A percentile compares a stretch with the other conserved stretches of the same genome.
phyloP scores from a whole-genome alignment of 2,113 vertebrate species.

The Pyxicephalus adspersus region DNA sequence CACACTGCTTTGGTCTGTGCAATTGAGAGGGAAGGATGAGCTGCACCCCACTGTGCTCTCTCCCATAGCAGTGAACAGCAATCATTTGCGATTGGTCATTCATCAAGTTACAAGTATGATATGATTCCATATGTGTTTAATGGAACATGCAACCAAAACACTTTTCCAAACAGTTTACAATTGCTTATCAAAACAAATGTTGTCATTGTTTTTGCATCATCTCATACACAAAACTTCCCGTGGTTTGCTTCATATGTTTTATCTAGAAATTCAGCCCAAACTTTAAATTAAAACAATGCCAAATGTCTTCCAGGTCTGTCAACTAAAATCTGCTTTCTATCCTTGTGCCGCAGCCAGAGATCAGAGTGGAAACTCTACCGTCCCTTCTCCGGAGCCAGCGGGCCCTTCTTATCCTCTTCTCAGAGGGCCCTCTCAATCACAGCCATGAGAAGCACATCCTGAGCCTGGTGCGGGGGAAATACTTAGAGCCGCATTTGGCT shows the following conservation, averaged over 20 bases:
- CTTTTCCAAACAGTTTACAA: too few relatives aligned
- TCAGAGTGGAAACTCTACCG: conserved; percentile 87
- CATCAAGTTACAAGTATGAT: too few relatives aligned
- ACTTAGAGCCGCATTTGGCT: conserved; percentile 66
- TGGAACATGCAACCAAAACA: too few relatives aligned
- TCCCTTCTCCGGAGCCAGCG: conserved; percentile 74
- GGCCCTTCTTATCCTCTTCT: conserved; percentile 87
- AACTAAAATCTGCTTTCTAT: background rate
- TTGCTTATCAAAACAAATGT: too few relatives aligned
- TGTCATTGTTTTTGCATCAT: too few relatives aligned
- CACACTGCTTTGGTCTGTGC: too few relatives aligned
- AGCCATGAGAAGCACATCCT: conserved; percentile 72
- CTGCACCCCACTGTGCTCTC: too few relatives aligned
- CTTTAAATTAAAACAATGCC: background rate
- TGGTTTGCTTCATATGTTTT: background rate
- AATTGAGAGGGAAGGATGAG: too few relatives aligned
- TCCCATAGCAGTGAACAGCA: too few relatives aligned
- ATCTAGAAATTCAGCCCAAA: background rate
- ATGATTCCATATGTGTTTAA: too few relatives aligned
- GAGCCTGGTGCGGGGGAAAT: conserved; percentile 63
- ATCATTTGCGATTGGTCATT: too few relatives aligned
- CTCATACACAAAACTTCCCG: too few relatives aligned
- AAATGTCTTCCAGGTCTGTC: background rate
- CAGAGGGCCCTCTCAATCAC: conserved; percentile 71
- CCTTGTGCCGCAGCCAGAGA: conserved; percentile 79